Conservation (phyloP, 2,797 vertebrate genomes). For the Taenioides sp. region DNA sequence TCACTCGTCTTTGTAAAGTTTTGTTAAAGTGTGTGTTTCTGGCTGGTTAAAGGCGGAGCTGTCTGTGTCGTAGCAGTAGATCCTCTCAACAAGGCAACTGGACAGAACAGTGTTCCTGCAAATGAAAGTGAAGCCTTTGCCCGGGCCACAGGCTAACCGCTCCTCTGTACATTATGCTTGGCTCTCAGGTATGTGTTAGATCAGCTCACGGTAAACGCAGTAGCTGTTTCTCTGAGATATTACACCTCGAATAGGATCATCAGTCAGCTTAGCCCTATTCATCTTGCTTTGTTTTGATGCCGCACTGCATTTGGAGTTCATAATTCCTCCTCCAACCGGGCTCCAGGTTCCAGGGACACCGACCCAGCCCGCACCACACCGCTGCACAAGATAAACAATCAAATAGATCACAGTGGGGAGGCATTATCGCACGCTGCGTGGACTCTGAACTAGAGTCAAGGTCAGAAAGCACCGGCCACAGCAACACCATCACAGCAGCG, state of each 20-base stretch:
- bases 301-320: slow-evolving; percentile 28
- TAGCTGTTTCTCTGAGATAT: slow-evolving; percentile 19
- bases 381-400: slow-evolving; percentile 40
- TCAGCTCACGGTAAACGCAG: slow-evolving; percentile 24
- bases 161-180: background rate
- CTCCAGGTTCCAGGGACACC: slow-evolving; percentile 19
- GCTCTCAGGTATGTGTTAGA: slow-evolving; percentile 1
- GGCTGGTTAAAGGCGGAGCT: no score
- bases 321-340: slow-evolving; percentile 28
- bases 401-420: slow-evolving; percentile 35
- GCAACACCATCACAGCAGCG: background rate
- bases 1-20: no score
- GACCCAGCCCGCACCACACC: slow-evolving; percentile 6
- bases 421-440: slow-evolving; percentile 24
- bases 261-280: slow-evolving; percentile 22
- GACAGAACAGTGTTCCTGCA: no score
- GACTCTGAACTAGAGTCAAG: slow-evolving; percentile 34
- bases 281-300: slow-evolving; percentile 42
- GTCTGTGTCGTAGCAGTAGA: no score
- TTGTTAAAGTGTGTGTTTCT: no score
- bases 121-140: background rate
- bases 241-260: slow-evolving; percentile 9
- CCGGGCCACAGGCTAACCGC: background rate
- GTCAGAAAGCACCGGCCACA: slow-evolving; percentile 24
- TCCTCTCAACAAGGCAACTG: no score